Conservation (phyloP, 2,888 invertebrate species). For the Willowsia nigromaculata region DNA sequence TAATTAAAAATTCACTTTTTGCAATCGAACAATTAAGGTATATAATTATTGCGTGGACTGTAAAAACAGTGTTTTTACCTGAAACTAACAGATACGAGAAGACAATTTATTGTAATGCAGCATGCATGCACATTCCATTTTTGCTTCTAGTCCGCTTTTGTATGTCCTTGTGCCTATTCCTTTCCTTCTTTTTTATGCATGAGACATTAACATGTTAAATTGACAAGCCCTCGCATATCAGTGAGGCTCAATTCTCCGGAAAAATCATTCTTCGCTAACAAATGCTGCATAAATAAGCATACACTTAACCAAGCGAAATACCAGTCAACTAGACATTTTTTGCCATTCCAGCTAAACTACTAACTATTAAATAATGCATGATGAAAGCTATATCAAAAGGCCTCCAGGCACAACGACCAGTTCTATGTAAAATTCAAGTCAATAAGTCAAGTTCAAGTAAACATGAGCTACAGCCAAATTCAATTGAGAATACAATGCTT, state of each 20-base stretch:
- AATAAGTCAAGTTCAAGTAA: conserved; percentile 56
- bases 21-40: too few species aligned
- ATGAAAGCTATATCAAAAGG: background rate
- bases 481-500: conserved; percentile 6
- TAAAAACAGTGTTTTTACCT: too few species aligned
- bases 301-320: background rate
- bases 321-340: background rate
- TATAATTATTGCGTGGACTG: too few species aligned
- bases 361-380: background rate
- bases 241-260: background rate
- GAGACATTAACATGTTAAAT: too few species aligned
- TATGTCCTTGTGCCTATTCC: too few species aligned
- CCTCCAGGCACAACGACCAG: conserved; percentile 64
- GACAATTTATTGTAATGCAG: too few species aligned
- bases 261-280: background rate
- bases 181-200: too few species aligned
- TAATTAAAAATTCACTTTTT: too few species aligned
- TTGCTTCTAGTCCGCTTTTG: too few species aligned
- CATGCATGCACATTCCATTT: too few species aligned
- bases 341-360: background rate
- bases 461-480: background rate
- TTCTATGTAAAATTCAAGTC: conserved; percentile 61
- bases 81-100: too few species aligned
- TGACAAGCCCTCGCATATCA: too few species aligned
- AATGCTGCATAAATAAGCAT: background rate